Evolutionary conservation across 2,113 vertebrate species (phyloP).

Genomic region (Pitta sordida): DNA sequence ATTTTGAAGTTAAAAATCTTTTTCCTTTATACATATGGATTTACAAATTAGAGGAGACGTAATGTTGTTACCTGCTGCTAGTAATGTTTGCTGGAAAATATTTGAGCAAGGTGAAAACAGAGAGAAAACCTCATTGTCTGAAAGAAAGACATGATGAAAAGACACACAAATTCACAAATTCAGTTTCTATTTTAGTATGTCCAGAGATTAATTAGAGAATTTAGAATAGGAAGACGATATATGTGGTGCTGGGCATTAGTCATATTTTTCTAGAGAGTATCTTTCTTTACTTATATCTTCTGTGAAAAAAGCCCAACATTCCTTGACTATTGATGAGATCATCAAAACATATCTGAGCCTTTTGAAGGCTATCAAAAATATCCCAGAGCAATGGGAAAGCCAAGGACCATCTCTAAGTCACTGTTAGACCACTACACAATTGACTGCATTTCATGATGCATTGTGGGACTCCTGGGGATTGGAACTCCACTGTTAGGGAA

Average conservation of each 20-base stretch:
- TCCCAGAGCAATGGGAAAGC: neutral
- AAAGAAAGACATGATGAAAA: neutral
- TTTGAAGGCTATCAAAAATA: neutral
- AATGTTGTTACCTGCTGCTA: neutral
- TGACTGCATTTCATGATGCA: neutral
- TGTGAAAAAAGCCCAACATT: neutral
- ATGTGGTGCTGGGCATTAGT: fast-evolving
- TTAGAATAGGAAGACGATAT: neutral
- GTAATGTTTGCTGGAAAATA: neutral
- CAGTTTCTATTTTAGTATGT: neutral
- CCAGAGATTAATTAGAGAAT: neutral
- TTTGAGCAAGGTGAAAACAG: neutral
- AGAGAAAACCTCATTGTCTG: neutral
- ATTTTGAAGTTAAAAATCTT: neutral
- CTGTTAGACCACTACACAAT: neutral
- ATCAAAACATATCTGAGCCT: neutral
- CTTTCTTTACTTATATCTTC: neutral
- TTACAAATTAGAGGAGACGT: neutral
- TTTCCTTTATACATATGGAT: neutral
- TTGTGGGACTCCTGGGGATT: neutral
- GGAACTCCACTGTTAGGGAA: neutral
- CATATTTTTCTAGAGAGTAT: neutral
- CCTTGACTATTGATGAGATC: neutral
- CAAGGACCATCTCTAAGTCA: neutral
- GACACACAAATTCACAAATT: fast-evolving